These are phyloP conservation scores for Ophraella communa DNA, from an alignment of 2,888 invertebrate genomes.

Conservation along the genomic window DNA sequence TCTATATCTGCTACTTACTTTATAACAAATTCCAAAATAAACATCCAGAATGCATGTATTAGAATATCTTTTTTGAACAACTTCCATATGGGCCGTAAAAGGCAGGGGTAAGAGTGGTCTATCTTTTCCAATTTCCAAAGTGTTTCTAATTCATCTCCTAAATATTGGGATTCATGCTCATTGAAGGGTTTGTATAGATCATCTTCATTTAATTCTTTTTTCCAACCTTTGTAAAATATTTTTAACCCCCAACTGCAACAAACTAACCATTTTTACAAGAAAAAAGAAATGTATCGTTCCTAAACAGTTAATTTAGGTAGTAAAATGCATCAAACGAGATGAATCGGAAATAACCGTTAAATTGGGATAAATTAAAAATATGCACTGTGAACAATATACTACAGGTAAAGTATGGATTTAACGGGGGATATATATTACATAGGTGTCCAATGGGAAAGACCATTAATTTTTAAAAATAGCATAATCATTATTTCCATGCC, in stretches of 20 bases:
- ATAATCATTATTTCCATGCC: too few relatives aligned
- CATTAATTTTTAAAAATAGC: too few relatives aligned
- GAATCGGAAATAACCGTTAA: too few relatives aligned
- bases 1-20: conserved; percentile 40
- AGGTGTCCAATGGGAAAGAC: too few relatives aligned
- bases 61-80: conserved; percentile 49
- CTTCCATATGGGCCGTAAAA: conserved; percentile 49
- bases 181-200: conserved; percentile 62
- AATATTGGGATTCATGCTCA: conserved; percentile 58
- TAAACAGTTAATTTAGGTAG: too few relatives aligned
- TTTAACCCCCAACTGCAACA: conserved; percentile 62
- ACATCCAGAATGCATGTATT: conserved; percentile 44
- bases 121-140: conserved; percentile 50
- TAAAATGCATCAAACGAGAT: too few relatives aligned
- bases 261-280: not conserved
- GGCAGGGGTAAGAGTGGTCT: conserved; percentile 43
- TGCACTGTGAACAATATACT: too few relatives aligned
- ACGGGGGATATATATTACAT: too few relatives aligned
- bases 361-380: too few relatives aligned
- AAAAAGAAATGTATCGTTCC: too few relatives aligned
- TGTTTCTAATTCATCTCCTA: conserved; percentile 60
- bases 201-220: conserved; percentile 60
- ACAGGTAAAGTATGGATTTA: too few relatives aligned
- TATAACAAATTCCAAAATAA: conserved; percentile 47
- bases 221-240: conserved; percentile 61